Conservation (phyloP, 2,113 vertebrate genomes). For the human region DNA sequence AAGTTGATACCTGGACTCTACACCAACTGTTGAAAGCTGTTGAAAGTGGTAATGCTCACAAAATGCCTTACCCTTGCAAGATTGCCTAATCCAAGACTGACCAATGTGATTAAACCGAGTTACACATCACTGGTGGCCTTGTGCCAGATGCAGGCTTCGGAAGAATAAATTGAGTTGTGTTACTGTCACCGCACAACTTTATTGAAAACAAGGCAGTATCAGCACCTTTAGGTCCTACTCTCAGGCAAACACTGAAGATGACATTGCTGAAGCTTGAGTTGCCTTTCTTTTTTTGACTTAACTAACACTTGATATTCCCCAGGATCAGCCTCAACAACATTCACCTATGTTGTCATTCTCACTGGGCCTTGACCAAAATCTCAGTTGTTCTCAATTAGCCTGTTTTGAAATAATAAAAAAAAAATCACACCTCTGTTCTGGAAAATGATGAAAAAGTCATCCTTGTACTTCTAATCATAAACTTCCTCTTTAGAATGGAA, state of each 20-base stretch:
- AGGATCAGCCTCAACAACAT: rapidly evolving
- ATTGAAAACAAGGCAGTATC: not conserved
- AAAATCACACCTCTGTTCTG: not conserved
- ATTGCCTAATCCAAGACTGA: not conserved
- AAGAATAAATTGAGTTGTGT: not conserved
- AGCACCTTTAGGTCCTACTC: not conserved
- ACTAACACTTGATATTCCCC: not conserved
- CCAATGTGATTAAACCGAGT: not conserved
- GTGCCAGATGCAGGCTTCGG: not conserved
- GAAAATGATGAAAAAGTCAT: not conserved
- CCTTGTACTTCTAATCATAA: not conserved
- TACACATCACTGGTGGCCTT: not conserved
- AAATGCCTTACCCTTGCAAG: not conserved
- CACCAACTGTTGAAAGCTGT: not conserved
- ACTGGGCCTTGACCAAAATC: not conserved
- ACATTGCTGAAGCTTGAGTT: no score
- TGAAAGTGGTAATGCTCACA: not conserved
- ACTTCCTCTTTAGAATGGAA: not conserved
- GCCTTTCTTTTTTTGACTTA: not conserved
- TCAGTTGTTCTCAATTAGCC: not conserved
- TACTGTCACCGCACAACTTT: not conserved
- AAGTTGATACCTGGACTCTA: not conserved
- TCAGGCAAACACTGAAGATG: not conserved
- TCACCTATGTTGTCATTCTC: not conserved
- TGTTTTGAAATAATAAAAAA: not conserved